A percentile compares a stretch with the other conserved stretches of the same genome.
Conservation (phyloP, 2,797 vertebrate species). For the Chelmon rostratus region DNA sequence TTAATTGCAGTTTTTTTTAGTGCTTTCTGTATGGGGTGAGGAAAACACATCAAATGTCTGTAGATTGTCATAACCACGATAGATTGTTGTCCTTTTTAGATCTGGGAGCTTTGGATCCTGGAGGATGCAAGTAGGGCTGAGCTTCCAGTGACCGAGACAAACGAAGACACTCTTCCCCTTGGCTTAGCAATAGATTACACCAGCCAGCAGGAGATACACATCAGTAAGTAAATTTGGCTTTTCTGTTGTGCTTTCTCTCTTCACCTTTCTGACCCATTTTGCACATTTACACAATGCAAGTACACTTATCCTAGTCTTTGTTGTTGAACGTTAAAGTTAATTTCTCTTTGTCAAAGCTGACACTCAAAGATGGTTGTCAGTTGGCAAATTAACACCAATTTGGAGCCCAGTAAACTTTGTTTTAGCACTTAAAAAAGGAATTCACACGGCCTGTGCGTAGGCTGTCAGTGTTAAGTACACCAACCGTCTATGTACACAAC, state of each 20-base stretch:
- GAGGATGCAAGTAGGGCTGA: constrained; percentile 96
- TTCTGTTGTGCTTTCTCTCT: not conserved
- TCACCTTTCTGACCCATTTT: constrained; percentile 9
- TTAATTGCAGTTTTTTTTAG: constrained; percentile 3
- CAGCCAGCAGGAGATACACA: constrained; percentile 88
- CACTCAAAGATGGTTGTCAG: not conserved
- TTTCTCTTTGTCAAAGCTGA: not conserved
- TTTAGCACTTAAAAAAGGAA: not conserved
- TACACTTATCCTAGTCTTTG: not conserved
- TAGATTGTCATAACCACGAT: not conserved
- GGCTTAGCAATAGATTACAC: constrained; percentile 94
- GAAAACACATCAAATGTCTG: not conserved
- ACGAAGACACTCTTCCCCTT: constrained; percentile 93
- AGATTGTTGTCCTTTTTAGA: constrained; percentile 74
- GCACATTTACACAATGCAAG: not conserved
- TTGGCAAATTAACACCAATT: not conserved
- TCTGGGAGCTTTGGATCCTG: constrained; percentile 95
- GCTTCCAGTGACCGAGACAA: constrained; percentile 93
- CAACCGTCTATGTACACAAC: too few species aligned
- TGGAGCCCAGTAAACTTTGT: not conserved
- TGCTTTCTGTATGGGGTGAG: not conserved
- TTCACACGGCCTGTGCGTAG: too few species aligned
- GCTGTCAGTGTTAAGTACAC: too few species aligned
- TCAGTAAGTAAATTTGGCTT: constrained; percentile 87
- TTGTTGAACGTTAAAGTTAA: not conserved